phyloP scores from a whole-genome alignment of 2,797 vertebrate genomes.

The Tolypeutes matacus region DNA sequence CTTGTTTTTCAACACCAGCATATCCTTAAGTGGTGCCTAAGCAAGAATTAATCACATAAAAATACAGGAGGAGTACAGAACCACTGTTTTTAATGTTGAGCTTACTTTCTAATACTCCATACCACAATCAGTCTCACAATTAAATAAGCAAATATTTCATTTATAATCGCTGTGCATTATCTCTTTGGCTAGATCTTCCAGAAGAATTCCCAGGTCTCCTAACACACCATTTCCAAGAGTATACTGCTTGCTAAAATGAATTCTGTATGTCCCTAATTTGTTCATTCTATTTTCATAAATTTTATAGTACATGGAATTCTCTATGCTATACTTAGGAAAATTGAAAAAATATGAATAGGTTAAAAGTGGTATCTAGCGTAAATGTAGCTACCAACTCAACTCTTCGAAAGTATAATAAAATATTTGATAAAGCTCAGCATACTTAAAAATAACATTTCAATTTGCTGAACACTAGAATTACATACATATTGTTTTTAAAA shows the following conservation, averaged over 20 bases:
- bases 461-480: not conserved
- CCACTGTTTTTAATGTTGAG: not conserved
- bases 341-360: not conserved
- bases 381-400: not conserved
- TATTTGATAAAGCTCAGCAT: not conserved
- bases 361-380: not conserved
- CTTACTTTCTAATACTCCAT: not conserved
- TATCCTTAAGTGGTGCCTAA: slow-evolving; percentile 7
- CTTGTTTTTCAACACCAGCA: not conserved
- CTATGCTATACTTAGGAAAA: slow-evolving; percentile 5
- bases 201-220: not conserved
- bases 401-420: not conserved
- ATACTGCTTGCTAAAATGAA: slow-evolving; percentile 17
- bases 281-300: slow-evolving; percentile 25
- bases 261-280: slow-evolving; percentile 31
- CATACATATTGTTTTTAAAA: not conserved
- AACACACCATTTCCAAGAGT: slow-evolving; percentile 31
- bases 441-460: not conserved
- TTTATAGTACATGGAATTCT: slow-evolving; percentile 37
- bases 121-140: not conserved
- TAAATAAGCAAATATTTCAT: not conserved
- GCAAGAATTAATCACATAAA: not conserved
- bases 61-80: not conserved
- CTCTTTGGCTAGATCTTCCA: slow-evolving; percentile 31
- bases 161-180: not conserved